Percentiles rank a stretch among this genome's conserved stretches.
phyloP scores from a whole-genome alignment of 2,797 vertebrate species.

The Cheirogaleus major region DNA sequence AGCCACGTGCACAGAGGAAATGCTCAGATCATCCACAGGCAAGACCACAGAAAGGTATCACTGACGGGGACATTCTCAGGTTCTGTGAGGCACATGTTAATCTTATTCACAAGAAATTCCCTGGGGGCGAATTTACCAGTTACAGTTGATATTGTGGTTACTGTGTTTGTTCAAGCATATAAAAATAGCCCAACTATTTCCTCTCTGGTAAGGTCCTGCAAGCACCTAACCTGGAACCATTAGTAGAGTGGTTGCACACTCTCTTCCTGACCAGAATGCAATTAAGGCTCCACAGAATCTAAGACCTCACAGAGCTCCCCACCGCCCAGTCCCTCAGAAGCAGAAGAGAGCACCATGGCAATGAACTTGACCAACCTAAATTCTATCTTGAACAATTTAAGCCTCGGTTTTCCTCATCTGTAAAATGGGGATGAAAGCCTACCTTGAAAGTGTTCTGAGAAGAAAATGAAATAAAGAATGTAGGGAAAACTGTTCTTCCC shows the following conservation, averaged over 20 bases:
- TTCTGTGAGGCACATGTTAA: not conserved
- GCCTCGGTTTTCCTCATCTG: not conserved
- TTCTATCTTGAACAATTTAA: not conserved
- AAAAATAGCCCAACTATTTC: constrained; percentile 73
- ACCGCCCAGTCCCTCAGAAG: not conserved
- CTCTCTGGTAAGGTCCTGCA: constrained; percentile 28
- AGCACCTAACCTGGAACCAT: not conserved
- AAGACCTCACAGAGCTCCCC: not conserved
- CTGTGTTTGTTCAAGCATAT: not conserved
- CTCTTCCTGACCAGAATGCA: not conserved
- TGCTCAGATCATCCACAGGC: not conserved
- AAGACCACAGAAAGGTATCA: not conserved
- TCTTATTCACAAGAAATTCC: constrained; percentile 42
- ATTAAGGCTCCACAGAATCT: not conserved
- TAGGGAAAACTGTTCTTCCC: not conserved
- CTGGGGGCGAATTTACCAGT: constrained; percentile 18
- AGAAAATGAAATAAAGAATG: not conserved
- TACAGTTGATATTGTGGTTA: constrained; percentile 58
- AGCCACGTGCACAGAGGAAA: not conserved
- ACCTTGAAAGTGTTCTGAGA: not conserved
- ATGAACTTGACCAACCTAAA: not conserved
- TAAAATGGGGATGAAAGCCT: not conserved
- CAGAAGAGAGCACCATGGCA: not conserved
- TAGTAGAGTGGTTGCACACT: not conserved
- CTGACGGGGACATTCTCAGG: not conserved